Conservation (phyloP, 2,113 vertebrate genomes). For the Chionis minor region DNA sequence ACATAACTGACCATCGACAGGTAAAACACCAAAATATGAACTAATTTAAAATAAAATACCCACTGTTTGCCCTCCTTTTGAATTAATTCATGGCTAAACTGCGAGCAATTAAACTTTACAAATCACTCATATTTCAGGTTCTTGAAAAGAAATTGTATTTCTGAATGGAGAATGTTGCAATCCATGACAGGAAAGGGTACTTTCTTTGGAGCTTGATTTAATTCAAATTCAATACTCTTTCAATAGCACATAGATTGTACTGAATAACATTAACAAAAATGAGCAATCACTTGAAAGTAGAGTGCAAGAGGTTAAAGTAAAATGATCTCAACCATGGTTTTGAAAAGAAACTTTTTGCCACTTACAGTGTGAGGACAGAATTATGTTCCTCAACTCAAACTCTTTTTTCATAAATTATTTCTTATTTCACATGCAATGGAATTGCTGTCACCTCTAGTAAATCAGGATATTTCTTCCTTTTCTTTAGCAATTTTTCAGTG, state of each 20-base stretch:
- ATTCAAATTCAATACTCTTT: background rate
- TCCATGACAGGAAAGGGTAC: background rate
- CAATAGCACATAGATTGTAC: background rate
- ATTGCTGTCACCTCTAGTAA: background rate
- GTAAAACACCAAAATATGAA: background rate
- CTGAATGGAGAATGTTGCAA: background rate
- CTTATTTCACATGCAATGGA: background rate
- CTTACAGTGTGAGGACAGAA: background rate
- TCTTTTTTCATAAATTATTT: background rate
- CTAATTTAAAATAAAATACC: background rate
- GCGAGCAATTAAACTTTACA: background rate
- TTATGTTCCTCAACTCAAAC: background rate
- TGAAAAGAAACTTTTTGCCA: background rate
- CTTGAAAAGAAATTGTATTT: background rate
- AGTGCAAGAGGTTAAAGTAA: background rate
- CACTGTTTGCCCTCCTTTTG: background rate
- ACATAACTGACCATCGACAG: background rate
- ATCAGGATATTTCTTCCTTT: background rate
- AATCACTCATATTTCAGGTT: background rate
- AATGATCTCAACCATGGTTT: background rate
- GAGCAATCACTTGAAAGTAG: background rate
- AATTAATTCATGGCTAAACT: background rate
- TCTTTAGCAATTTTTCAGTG: background rate
- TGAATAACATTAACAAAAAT: background rate
- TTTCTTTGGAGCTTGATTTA: background rate